phyloP scores from a whole-genome alignment of 2,797 vertebrate species.

The Syndactyla subalaris region DNA sequence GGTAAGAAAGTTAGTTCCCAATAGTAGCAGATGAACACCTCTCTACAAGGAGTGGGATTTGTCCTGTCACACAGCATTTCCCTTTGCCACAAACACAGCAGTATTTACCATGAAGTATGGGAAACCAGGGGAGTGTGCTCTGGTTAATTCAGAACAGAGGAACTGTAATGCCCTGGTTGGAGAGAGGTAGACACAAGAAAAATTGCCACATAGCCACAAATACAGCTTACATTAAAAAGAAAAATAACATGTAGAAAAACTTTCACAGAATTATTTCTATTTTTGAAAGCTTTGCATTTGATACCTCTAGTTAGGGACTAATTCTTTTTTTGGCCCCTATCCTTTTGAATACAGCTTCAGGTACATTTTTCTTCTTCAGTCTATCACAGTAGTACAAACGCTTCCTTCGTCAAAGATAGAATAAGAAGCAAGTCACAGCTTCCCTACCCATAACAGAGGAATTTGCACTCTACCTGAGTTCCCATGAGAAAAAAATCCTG shows the following conservation, averaged over 20 bases:
- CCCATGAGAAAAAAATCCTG: not conserved
- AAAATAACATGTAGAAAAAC: not conserved
- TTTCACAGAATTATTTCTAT: not conserved
- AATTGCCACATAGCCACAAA: not conserved
- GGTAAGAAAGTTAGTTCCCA: not conserved
- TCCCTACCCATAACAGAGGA: rapidly evolving
- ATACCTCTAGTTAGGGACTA: rapidly evolving
- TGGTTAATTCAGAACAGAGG: not conserved
- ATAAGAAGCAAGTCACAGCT: not conserved
- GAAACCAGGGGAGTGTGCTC: not conserved
- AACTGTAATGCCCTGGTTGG: not conserved
- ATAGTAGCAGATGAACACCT: not conserved
- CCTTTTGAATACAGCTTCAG: not conserved
- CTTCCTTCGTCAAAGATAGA: not conserved
- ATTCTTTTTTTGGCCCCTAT: rapidly evolving
- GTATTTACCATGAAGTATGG: not conserved
- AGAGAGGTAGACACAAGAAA: not conserved
- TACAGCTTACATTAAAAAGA: not conserved
- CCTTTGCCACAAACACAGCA: not conserved
- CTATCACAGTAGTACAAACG: not conserved
- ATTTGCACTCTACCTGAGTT: not conserved
- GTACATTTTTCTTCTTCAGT: not conserved
- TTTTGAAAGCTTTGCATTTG: not conserved
- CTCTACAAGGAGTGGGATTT: not conserved
- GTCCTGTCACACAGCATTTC: not conserved